These are phyloP conservation scores for Ophion ellenae DNA, from an alignment of 2,888 invertebrate species.

Conservation along the genomic window DNA sequence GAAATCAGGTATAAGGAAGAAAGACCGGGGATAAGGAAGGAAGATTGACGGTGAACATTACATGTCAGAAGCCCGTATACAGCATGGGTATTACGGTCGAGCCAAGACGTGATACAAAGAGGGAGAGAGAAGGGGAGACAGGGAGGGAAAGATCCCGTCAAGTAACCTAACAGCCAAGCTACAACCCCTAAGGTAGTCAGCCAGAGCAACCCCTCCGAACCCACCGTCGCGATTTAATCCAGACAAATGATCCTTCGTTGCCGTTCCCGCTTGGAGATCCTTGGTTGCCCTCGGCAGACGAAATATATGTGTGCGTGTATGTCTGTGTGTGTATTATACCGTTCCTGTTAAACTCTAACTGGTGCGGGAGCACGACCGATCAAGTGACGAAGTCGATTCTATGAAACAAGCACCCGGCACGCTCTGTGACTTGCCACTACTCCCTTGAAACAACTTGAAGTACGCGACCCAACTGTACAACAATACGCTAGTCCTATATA, in stretches of 20 bases:
- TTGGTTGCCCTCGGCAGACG: slow-evolving; percentile 31
- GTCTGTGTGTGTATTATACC: slow-evolving; percentile 1
- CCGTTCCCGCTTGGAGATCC: slow-evolving; percentile 43
- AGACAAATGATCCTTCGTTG: slow-evolving; percentile 76
- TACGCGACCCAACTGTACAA: slow-evolving; percentile 45
- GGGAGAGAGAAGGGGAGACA: slow-evolving; percentile 51
- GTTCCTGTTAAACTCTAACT: slow-evolving; percentile 46
- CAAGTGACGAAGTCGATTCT: slow-evolving; percentile 61
- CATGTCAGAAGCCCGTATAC: slow-evolving; percentile 56
- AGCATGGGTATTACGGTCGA: slow-evolving; percentile 62
- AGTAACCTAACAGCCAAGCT: slow-evolving; percentile 57
- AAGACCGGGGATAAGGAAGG: slow-evolving; percentile 50
- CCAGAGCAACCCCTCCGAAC: slow-evolving; percentile 57
- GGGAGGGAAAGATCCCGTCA: slow-evolving; percentile 52
- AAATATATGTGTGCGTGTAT: slow-evolving; percentile 17
- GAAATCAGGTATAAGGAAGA: slow-evolving; percentile 35
- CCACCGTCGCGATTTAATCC: slow-evolving; percentile 73
- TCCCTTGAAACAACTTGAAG: slow-evolving; percentile 31
- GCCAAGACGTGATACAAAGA: slow-evolving; percentile 50
- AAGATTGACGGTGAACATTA: slow-evolving; percentile 57
- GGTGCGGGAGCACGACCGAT: slow-evolving; percentile 41
- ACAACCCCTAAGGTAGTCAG: slow-evolving; percentile 55
- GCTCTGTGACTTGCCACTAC: slow-evolving; percentile 27
- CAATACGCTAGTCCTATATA: slow-evolving; percentile 1
- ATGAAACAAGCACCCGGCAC: slow-evolving; percentile 41